Conservation (phyloP, 2,113 vertebrate genomes). For the Myiopsitta monachus region DNA sequence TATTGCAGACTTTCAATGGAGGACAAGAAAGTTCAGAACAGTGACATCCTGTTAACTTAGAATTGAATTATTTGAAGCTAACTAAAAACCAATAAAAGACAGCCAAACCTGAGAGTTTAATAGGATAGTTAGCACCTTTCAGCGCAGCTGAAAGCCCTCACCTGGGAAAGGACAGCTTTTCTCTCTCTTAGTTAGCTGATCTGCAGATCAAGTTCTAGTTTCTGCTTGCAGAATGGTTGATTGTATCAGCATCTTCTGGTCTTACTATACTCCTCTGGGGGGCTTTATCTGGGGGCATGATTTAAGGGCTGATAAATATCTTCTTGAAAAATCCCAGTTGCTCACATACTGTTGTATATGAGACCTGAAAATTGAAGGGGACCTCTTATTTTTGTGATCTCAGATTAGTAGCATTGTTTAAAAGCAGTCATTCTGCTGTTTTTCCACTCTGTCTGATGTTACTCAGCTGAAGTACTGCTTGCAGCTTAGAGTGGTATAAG, state of each 20-base stretch:
- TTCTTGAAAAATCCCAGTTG: neutral
- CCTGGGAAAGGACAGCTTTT: neutral
- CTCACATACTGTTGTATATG: neutral
- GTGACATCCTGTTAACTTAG: neutral
- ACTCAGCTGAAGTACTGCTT: neutral
- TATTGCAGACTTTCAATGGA: neutral
- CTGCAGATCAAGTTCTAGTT: neutral
- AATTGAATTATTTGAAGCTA: neutral
- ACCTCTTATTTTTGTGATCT: neutral
- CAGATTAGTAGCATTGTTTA: neutral
- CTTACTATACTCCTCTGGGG: neutral
- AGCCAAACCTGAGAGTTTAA: neutral
- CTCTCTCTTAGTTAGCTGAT: neutral
- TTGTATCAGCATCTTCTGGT: neutral
- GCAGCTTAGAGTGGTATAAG: neutral
- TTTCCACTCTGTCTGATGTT: neutral
- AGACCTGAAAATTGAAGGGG: neutral
- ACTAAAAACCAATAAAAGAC: neutral
- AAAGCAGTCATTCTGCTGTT: neutral
- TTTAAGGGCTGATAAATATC: neutral
- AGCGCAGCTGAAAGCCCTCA: neutral
- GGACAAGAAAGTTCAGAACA: neutral
- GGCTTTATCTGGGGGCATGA: neutral
- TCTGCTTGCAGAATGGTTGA: neutral
- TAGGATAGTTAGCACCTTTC: neutral